Conservation (phyloP, 2,888 invertebrate species). For the Megaustenia siamemsis region DNA sequence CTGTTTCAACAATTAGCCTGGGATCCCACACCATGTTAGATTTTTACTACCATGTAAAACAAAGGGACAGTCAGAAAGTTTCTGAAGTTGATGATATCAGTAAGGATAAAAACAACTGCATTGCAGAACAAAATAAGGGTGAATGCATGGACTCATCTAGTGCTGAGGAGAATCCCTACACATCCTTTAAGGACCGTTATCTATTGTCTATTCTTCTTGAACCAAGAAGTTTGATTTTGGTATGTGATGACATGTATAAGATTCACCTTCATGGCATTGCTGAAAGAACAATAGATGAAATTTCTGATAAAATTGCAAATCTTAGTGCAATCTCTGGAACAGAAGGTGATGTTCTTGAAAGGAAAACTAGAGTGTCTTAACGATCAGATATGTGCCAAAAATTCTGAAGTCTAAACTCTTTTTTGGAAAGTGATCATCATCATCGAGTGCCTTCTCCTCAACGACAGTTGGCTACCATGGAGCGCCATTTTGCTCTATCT, state of each 20-base stretch:
- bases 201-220: conserved; percentile 89
- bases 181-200: conserved; percentile 74
- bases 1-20: conserved; percentile 93
- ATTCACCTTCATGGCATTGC: conserved; percentile 92
- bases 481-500: too few relatives aligned
- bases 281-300: conserved; percentile 85
- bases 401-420: conserved; percentile 75
- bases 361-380: conserved; percentile 91
- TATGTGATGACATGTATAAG: conserved; percentile 90
- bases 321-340: conserved; percentile 84
- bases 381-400: conserved; percentile 95
- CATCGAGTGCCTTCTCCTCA: too few relatives aligned
- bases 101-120: neutral
- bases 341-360: conserved; percentile 84
- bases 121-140: neutral
- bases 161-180: neutral
- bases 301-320: conserved; percentile 80
- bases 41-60: conserved; percentile 83
- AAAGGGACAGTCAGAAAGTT: neutral
- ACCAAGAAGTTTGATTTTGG: conserved; percentile 91
- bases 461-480: too few relatives aligned
- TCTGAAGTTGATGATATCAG: neutral
- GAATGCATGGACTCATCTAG: neutral
- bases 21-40: conserved; percentile 95
- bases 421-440: conserved; percentile 67